phyloP scores from a whole-genome alignment of 2,888 invertebrate genomes.

The Liodrosophila aerea region DNA sequence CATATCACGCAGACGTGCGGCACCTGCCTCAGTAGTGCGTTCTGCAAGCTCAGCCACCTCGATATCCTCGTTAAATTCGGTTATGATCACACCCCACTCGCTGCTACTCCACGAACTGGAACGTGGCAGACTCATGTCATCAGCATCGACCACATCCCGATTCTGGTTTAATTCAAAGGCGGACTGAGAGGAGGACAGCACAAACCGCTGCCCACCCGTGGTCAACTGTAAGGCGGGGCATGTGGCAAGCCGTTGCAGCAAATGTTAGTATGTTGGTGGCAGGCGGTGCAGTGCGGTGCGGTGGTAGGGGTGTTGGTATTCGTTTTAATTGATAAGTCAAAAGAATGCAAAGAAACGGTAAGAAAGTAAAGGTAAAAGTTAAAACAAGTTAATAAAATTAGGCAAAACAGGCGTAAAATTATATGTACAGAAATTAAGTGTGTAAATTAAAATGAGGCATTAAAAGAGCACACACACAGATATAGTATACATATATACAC shows the following conservation, averaged over 20 bases:
- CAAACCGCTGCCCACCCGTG: slow-evolving; percentile 31
- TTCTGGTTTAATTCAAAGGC: slow-evolving; percentile 62
- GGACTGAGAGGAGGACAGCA: slow-evolving; percentile 77
- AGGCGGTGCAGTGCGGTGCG: slow-evolving; percentile 35
- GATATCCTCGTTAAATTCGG: slow-evolving; percentile 32
- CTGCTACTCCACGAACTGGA: slow-evolving; percentile 69
- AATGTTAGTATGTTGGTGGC: slow-evolving; percentile 56
- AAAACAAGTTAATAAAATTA: slow-evolving; percentile 43
- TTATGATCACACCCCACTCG: slow-evolving; percentile 35
- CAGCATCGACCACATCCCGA: slow-evolving; percentile 53
- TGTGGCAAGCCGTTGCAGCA: slow-evolving; percentile 8
- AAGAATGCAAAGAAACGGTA: slow-evolving; percentile 62
- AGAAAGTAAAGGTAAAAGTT: slow-evolving; percentile 52
- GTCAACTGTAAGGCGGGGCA: slow-evolving; percentile 27
- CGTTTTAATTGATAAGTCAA: slow-evolving; percentile 45
- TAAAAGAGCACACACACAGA: not conserved
- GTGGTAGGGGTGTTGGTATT: slow-evolving; percentile 29
- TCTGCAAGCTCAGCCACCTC: slow-evolving; percentile 6
- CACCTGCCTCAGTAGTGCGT: slow-evolving; percentile 67
- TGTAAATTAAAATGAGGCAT: slow-evolving; percentile 1
- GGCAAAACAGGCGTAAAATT: slow-evolving; percentile 17
- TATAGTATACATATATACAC: not conserved
- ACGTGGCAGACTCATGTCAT: slow-evolving; percentile 58
- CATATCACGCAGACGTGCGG: slow-evolving; percentile 79
- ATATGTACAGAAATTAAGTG: slow-evolving; percentile 2